Conservation (phyloP, 1,140 invertebrate genomes). For the Pogonognathellus flavescens region DNA sequence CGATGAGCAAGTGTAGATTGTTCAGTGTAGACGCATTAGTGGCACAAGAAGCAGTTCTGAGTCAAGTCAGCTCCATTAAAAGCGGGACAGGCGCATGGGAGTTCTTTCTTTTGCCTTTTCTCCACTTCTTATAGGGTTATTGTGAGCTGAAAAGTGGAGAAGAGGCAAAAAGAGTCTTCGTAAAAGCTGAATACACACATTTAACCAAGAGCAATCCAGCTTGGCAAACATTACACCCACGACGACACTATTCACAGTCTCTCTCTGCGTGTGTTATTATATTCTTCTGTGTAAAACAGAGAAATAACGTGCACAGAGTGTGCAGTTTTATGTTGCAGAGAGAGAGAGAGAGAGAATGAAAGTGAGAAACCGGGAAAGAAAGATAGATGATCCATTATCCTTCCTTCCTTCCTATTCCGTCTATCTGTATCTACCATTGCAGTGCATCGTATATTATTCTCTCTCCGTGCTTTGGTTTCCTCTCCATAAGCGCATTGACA, state of each 20-base stretch:
- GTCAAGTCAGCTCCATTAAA: not conserved
- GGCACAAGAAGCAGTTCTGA: conserved; percentile 5
- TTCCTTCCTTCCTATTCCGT: conserved; percentile 21
- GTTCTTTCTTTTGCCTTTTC: conserved; percentile 4
- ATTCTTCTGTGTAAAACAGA: not conserved
- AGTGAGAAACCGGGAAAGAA: conserved; percentile 1
- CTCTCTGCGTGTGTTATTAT: not conserved
- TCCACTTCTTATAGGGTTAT: not conserved
- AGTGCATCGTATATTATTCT: too few relatives aligned
- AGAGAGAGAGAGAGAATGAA: conserved; percentile 26
- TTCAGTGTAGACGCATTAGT: conserved; percentile 9
- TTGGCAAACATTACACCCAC: not conserved
- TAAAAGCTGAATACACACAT: not conserved
- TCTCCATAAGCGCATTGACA: not conserved
- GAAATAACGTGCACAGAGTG: not conserved
- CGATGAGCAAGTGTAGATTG: conserved; percentile 45
- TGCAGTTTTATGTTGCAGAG: conserved; percentile 11
- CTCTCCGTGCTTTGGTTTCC: too few relatives aligned
- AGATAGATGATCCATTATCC: conserved; percentile 50
- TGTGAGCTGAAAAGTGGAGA: not conserved
- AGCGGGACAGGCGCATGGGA: conserved; percentile 34
- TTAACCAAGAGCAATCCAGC: not conserved
- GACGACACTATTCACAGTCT: not conserved
- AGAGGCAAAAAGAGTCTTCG: not conserved
- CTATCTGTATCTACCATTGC: not conserved